A percentile compares a stretch with the other conserved stretches of the same genome.
phyloP scores from a whole-genome alignment of 2,113 vertebrate species.

The Jacana jacana region DNA sequence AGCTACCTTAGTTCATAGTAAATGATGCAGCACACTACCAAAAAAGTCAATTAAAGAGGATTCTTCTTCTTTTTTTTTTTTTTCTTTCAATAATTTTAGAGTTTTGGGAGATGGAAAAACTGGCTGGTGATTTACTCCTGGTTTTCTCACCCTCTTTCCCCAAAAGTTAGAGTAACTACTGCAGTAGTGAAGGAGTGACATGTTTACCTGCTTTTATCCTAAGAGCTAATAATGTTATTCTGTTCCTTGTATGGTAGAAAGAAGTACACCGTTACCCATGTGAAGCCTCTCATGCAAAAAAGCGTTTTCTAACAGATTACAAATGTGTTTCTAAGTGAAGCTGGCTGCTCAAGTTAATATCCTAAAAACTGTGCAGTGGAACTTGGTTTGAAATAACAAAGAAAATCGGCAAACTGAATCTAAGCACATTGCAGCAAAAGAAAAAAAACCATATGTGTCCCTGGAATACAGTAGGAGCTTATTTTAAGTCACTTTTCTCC shows the following conservation, averaged over 20 bases:
- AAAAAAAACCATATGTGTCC: background rate
- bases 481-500: background rate
- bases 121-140: background rate
- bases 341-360: background rate
- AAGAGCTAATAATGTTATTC: background rate
- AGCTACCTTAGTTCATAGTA: background rate
- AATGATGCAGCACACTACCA: background rate
- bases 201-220: background rate
- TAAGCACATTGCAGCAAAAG: background rate
- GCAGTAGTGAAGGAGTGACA: rapidly evolving
- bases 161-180: background rate
- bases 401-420: background rate
- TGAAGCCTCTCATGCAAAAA: background rate
- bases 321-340: background rate
- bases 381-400: background rate
- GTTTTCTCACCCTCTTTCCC: background rate
- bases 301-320: background rate
- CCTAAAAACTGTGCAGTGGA: background rate
- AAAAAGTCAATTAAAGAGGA: background rate
- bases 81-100: background rate
- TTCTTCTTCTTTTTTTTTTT: background rate
- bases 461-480: background rate
- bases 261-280: background rate
- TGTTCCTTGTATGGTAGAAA: background rate
- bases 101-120: background rate